phyloP scores from a whole-genome alignment of 2,888 invertebrate genomes.

The Atrina japonica region DNA sequence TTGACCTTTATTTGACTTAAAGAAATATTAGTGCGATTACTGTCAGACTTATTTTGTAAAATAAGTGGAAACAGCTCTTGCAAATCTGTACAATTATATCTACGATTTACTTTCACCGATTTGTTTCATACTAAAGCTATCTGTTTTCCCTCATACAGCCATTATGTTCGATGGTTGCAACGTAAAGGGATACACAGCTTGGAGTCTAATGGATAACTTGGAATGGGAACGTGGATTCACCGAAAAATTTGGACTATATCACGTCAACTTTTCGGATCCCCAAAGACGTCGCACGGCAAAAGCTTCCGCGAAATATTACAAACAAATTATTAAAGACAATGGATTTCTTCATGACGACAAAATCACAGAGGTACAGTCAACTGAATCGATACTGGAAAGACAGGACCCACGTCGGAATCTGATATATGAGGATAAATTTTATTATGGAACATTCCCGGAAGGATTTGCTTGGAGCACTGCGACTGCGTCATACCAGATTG shows the following conservation, averaged over 20 bases:
- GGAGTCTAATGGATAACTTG: conserved; percentile 91
- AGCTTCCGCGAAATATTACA: conserved; percentile 82
- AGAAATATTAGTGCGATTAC: too few relatives aligned
- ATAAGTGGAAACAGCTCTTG: too few relatives aligned
- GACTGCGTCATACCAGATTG: conserved; percentile 85
- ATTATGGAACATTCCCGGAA: conserved; percentile 67
- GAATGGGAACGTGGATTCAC: conserved; percentile 90
- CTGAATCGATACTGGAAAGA: not conserved
- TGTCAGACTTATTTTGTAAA: too few relatives aligned
- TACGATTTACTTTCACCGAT: too few relatives aligned
- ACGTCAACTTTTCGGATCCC: conserved; percentile 87
- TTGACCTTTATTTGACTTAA: too few relatives aligned
- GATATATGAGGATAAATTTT: conserved; percentile 50
- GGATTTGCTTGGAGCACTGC: conserved; percentile 78
- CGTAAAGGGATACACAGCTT: conserved; percentile 86
- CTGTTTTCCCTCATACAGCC: conserved; percentile 53
- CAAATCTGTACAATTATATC: too few relatives aligned
- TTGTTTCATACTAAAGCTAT: too few relatives aligned
- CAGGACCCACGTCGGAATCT: not conserved
- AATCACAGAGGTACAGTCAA: not conserved
- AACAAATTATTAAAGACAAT: conserved; percentile 61
- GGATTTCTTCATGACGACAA: conserved; percentile 55
- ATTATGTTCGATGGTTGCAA: conserved; percentile 71
- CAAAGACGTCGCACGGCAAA: conserved; percentile 86
- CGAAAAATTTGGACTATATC: conserved; percentile 87